Evolutionary conservation across 2,797 vertebrate species (phyloP), one percentile per base, ranked within the genome.

Genomic region (Falco rusticolus): DNA sequence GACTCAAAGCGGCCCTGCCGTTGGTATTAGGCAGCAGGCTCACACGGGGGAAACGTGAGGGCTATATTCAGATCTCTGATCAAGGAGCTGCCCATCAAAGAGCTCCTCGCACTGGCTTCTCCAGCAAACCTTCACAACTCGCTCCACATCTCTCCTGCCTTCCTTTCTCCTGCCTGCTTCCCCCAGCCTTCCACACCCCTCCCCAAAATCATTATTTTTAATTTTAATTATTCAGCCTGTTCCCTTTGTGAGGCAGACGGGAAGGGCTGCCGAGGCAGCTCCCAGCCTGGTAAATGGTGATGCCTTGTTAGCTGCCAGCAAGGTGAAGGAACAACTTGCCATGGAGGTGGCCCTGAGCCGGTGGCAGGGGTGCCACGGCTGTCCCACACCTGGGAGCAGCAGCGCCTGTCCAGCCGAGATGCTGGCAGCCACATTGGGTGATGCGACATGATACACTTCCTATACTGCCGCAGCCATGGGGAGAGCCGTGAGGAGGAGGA

Each of bases 81-180:
- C 97, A 97, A 97, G 96, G 84, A 82, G 92, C 56, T 97, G 96
- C 96, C 97, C 96, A 95, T 97, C 97, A 97, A 97, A 97, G 96
- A 74, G 59, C 94, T 96, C 79, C 94, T 56, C 20, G 7, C 47
- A 16, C 91, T 48, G 85, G 80, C 92, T 89, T 72, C 72, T 88
- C 92, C 65, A 10, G 72, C 77, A 84, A 89, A 84, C 76, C 95
- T 34, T 82, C 24, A 6, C 1, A n/a, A n/a, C 64, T 85, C 5
- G 16, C 78, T 82, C 88, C 70, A 6, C 6, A 2, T 28, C 80
- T 87, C 82, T 89, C 29, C 83, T 41, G 59, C 90, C 61, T 82
- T 9, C 57, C 63, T 69, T 60, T 18, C 68, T 18, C 68, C 61
- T 51, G 47, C 66, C 69, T 83, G 72, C 83, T 93, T 80, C 50